phyloP scores from a whole-genome alignment of 2,113 vertebrate genomes.

The Labeo rohita region DNA sequence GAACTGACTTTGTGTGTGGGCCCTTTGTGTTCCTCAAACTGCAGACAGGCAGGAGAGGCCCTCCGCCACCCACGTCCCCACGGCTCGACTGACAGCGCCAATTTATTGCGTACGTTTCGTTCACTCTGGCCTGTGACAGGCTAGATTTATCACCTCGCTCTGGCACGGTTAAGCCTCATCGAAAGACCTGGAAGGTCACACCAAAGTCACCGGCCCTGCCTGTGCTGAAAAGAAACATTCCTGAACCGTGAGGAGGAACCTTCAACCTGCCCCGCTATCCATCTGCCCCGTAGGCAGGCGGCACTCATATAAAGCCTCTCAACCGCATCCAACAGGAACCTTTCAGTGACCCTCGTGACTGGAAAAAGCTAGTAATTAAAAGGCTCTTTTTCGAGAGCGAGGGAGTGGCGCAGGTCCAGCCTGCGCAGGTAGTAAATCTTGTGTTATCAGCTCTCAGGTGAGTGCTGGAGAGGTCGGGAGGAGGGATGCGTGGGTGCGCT shows the following conservation, averaged over 20 bases:
- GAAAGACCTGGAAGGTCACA: conserved; percentile 81
- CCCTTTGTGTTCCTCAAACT: conserved; percentile 72
- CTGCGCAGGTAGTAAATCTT: conserved; percentile 66
- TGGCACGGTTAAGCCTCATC: conserved; percentile 51
- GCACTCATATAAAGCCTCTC: conserved; percentile 77
- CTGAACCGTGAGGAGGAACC: conserved; percentile 75
- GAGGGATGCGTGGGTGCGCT: conserved; percentile 39
- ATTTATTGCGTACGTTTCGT: conserved; percentile 84
- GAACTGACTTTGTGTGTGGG: conserved; percentile 82
- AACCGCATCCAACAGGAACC: conserved; percentile 72
- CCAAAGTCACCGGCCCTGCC: conserved; percentile 82
- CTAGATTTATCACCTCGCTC: conserved; percentile 76
- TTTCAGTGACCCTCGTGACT: conserved; percentile 75
- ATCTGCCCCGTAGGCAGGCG: conserved; percentile 74
- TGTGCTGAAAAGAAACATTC: conserved; percentile 83
- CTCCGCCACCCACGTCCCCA: conserved; percentile 74
- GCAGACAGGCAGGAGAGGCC: conserved; percentile 68
- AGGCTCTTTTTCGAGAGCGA: conserved; percentile 60
- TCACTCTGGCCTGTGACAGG: conserved; percentile 82
- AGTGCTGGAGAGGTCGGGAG: conserved; percentile 41
- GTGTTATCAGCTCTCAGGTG: conserved; percentile 37
- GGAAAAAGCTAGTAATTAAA: conserved; percentile 81
- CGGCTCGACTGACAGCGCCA: conserved; percentile 85
- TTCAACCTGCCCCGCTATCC: conserved; percentile 75
- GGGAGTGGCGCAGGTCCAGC: conserved; percentile 64